These are phyloP conservation scores for Rhynchomys soricoides DNA, from an alignment of 2,113 vertebrate genomes.

Conservation along the genomic window DNA sequence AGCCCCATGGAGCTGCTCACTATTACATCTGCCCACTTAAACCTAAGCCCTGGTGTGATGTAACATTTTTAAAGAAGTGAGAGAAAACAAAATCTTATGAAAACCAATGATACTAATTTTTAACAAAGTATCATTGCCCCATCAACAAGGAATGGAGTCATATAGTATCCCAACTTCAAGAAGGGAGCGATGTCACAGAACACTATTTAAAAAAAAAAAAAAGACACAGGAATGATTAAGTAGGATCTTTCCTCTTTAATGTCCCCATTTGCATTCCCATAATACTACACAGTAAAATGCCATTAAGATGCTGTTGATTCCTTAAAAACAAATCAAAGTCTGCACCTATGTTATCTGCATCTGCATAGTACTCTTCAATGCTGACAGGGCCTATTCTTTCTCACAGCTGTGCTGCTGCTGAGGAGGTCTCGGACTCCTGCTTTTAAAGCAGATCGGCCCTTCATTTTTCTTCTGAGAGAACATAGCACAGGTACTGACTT, in stretches of 20 bases:
- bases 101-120: conserved; percentile 23
- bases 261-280: conserved; percentile 46
- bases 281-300: conserved; percentile 25
- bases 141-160: not conserved
- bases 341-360: not conserved
- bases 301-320: conserved; percentile 3
- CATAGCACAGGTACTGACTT: conserved; percentile 87
- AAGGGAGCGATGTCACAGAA: conserved; percentile 9
- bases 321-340: conserved; percentile 25
- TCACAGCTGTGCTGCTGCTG: conserved; percentile 91
- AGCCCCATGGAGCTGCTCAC: too few species aligned
- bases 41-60: not conserved
- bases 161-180: conserved; percentile 4
- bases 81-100: not conserved
- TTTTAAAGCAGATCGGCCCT: conserved; percentile 94
- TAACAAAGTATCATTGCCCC: not conserved
- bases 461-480: conserved; percentile 91
- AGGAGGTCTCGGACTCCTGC: conserved; percentile 92
- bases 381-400: conserved; percentile 33
- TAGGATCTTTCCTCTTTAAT: conserved; percentile 29
- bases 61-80: not conserved
- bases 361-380: not conserved
- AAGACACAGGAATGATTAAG: not conserved
- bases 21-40: not conserved
- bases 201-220: not conserved